Base-by-base conservation (phyloP, 2,113 vertebrate species). In the Chionomys nivalis region DNA sequence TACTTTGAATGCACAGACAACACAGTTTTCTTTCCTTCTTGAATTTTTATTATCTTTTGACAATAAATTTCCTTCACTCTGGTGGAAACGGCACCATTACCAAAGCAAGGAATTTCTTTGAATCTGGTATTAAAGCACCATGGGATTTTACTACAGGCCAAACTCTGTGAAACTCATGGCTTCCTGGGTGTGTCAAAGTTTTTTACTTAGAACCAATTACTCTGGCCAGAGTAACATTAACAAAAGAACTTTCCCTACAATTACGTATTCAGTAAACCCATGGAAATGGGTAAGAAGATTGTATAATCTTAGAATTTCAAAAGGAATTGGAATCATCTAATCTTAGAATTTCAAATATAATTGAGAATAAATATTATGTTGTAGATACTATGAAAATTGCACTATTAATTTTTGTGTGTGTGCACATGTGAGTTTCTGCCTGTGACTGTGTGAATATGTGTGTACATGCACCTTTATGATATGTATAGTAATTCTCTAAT, bases 171-270 rank as follows among this genome's bases (percentile, higher is more conserved):
- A 68, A 26, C 72, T 11, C 3, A 49, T 66, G 63, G 21, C 1
- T 28, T 65, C 8, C 55, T 72, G 12, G 61, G 68, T 28, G 0
- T 75, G 7, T 79, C 83, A 65, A 88, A 0, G 0, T 52, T 44
- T 87, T 83, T 77, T 42, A 31, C 39, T 96, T 90, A 81, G 79
- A 94, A 75, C 47, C 39, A 77, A 72, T 26, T 31, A 77, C 36
- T 96, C 93, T 85, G 4, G 16, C 28, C 16, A 55, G 52, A 1
- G 7, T 87, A 65, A 23, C 55, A 3, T 72, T 81, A 58, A 52
- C 12, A 73, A 9, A 89, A 13, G 39, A 94, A 21, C 1, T 63
- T 93, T 5, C 36, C 49, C 47, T 93, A 28, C 19, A 4, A n/a
- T 79, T 83, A 77, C 39, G 63, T 88, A 82, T 19, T 90, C 73